Evolutionary conservation across 2,113 vertebrate genomes (phyloP), one percentile per base, ranked within the genome.

Genomic region (Loxodonta africana): DNA sequence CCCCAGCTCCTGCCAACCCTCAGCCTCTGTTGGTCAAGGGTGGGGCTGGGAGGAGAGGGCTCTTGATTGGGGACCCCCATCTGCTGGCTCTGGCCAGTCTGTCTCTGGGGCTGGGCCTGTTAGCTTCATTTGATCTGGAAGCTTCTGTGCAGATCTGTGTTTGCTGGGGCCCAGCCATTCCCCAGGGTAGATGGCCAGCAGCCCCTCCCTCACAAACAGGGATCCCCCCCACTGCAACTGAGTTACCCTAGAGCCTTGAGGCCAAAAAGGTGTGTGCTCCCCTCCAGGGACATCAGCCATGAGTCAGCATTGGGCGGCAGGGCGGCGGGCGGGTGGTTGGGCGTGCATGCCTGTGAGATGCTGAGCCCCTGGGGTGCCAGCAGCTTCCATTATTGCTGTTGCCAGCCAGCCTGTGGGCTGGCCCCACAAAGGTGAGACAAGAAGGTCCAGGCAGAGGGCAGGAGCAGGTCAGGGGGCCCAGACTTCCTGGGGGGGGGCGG

Each of bases 221-320:
- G n/a, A n/a, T 37, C 30, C 73, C 4, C 2, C 71, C 25, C 46
- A 2, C 6, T 0, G 6, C 18, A 74, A 1, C 62, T 46, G 17
- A 8, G 81, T 48, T 26, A 53, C 60, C 51, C 26, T 30, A 23
- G 77, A 76, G 60, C 15, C 51, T 81, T 2, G 8, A 92, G 85
- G 81, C 74, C 57, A 28, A 33, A 2, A 57, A 5, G 4, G 23
- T 60, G 12, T 51, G 8, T 28, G 1, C 10, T 25, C 33, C 10
- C 48, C 77, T 57, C 30, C 5, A 25, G 18, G 69, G 74, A 21
- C 26, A 37, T 26, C 11, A 6, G 20, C 44, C 6, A 1, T 94
- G 96, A 96, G 92, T 96, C 93, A 90, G 94, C 92, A 48, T 33
- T 25, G 5, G 76, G 37, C 41, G 65, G 51, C n/a, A 44, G 83